Evolutionary conservation across 1,140 invertebrate genomes (phyloP).

Genomic region (Helicoverpa zea): DNA sequence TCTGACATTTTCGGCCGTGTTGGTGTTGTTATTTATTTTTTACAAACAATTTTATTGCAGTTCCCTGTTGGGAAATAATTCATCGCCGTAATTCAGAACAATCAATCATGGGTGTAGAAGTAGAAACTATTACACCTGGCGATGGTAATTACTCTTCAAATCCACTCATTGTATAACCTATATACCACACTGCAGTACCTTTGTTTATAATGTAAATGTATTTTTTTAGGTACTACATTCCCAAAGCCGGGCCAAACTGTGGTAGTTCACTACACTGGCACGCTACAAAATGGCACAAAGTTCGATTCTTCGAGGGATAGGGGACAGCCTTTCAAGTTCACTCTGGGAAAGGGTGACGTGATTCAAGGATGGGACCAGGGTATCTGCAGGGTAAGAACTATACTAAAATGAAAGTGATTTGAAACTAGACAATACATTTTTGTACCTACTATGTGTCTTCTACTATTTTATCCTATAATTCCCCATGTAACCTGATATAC

Average conservation of each 20-base stretch:
- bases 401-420: neutral
- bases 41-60: neutral
- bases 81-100: neutral
- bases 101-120: constrained; percentile 91
- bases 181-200: neutral
- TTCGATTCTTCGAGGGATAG: constrained; percentile 98
- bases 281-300: constrained; percentile 93
- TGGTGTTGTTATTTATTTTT: constrained; percentile 14
- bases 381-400: constrained; percentile 91
- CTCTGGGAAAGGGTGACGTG: constrained; percentile 96
- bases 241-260: constrained; percentile 97
- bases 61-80: neutral
- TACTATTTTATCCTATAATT: no score
- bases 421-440: no score
- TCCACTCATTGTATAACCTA: constrained; percentile 13
- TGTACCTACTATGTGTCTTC: no score
- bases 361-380: constrained; percentile 99
- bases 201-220: constrained; percentile 15
- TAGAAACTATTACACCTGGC: constrained; percentile 91
- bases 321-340: constrained; percentile 97
- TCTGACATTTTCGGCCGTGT: neutral
- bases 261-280: constrained; percentile 97
- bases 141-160: constrained; percentile 88
- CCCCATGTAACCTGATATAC: no score
- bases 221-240: constrained; percentile 92